Conservation (phyloP, 53 echinoderm and acorn worm genomes). For the Apostichopus leukothele region DNA sequence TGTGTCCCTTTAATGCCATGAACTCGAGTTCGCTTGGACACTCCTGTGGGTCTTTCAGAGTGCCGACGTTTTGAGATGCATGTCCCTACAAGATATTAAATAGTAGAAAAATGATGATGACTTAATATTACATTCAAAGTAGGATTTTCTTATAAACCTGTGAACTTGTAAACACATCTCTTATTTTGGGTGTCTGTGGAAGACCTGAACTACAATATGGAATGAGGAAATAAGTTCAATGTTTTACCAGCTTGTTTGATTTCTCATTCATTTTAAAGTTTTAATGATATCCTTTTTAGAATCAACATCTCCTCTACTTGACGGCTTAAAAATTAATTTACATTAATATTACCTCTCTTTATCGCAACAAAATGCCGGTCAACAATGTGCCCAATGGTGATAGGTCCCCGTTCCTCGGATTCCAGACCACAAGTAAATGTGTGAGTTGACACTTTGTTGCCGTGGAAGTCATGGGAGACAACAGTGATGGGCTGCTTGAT, state of each 20-base stretch:
- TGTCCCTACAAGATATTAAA: too few species aligned
- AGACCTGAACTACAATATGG: background rate
- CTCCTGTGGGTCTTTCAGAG: too few species aligned
- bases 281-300: background rate
- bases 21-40: too few species aligned
- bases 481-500: conserved; percentile 28
- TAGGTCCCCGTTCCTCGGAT: conserved; percentile 3
- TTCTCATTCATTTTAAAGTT: background rate
- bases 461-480: conserved; percentile 23
- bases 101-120: too few species aligned
- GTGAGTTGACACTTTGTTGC: conserved; percentile 34
- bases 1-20: too few species aligned
- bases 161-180: background rate
- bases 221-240: background rate
- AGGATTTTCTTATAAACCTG: background rate
- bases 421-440: conserved; percentile 20
- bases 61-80: too few species aligned
- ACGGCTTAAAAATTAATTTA: background rate
- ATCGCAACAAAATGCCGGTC: background rate
- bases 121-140: background rate
- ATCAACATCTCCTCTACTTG: background rate
- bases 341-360: background rate
- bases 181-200: background rate
- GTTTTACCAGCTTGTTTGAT: background rate
- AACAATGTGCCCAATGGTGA: background rate